Conservation (phyloP, 1,140 invertebrate genomes). For the Coptotermes formosanus region DNA sequence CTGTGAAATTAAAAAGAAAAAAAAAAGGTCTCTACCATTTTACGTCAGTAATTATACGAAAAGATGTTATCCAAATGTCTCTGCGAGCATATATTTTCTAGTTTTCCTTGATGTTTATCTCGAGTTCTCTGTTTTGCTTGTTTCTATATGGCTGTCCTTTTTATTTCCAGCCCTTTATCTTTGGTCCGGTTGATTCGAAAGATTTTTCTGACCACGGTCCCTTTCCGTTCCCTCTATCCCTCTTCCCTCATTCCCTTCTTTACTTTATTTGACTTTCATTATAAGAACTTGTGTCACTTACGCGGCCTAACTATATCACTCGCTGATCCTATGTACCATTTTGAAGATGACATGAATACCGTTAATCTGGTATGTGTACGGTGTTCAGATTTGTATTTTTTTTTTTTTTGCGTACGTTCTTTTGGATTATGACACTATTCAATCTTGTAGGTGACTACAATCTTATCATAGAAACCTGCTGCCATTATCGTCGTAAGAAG, state of each 20-base stretch:
- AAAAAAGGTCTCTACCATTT: neutral
- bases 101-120: neutral
- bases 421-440: no score
- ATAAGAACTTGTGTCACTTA: neutral
- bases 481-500: no score
- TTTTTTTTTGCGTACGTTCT: no score
- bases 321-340: neutral
- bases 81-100: neutral
- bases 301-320: neutral
- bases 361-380: no score
- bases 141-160: neutral
- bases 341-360: neutral
- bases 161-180: neutral
- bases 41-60: conserved; percentile 6
- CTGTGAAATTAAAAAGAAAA: neutral
- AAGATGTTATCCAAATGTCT: neutral
- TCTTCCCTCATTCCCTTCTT: neutral
- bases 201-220: neutral
- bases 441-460: no score
- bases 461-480: no score
- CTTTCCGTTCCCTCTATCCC: neutral
- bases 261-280: neutral
- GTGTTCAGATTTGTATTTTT: no score
- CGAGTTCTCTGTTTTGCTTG: neutral
- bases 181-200: neutral